These are phyloP conservation scores for Lasioglossum oenotherae DNA, from an alignment of 2,888 invertebrate species.

Conservation along the genomic window DNA sequence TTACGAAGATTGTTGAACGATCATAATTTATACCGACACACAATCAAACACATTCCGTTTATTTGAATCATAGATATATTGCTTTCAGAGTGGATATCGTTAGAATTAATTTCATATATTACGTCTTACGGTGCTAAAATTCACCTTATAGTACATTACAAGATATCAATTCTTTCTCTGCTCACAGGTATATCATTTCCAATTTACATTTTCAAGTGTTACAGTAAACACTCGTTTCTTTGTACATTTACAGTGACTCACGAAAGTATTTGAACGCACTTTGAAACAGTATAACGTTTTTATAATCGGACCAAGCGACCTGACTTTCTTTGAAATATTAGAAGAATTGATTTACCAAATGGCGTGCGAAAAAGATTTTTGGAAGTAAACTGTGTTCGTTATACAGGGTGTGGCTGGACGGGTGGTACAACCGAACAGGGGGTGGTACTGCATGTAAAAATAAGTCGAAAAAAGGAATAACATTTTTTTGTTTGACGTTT, in stretches of 20 bases:
- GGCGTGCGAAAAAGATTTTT: no score
- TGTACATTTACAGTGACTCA: background rate
- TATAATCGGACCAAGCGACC: no score
- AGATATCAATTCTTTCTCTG: background rate
- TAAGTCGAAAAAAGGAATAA: no score
- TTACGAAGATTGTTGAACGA: constrained; percentile 4
- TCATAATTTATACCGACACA: constrained; percentile 11
- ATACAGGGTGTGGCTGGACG: no score
- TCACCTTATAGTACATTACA: background rate
- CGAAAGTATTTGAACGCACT: no score
- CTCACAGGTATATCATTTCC: background rate
- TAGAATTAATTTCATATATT: background rate
- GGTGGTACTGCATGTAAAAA: no score
- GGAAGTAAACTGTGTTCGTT: no score
- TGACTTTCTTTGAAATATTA: no score
- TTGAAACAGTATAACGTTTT: no score
- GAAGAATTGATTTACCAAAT: no score
- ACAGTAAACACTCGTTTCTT: background rate
- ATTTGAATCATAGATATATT: constrained; percentile 8
- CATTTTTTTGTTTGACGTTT: no score
- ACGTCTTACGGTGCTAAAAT: background rate
- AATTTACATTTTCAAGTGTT: background rate
- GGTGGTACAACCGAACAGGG: no score
- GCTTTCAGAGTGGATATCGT: background rate
- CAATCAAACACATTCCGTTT: constrained; percentile 6